Base-by-base conservation (phyloP, 2,113 vertebrate species). In the Pogonocichla stellata region DNA sequence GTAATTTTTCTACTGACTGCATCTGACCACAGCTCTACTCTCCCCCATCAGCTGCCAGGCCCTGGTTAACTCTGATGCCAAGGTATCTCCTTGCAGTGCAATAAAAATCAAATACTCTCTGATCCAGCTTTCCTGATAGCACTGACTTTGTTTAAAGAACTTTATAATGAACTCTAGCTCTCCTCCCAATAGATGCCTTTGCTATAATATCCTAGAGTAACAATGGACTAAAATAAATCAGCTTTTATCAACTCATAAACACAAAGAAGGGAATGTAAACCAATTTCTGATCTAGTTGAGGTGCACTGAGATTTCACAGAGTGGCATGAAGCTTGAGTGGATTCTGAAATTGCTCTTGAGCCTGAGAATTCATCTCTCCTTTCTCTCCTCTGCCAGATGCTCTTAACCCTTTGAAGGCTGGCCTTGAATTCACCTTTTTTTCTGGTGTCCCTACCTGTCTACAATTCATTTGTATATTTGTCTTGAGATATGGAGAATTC, bases 281-380 rank as follows among this genome's bases (percentile, higher is more conserved):
- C 96, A 96, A 97, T 97, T 97, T 95, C 93, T 93, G 96, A 94
- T 92, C 90, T 80, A 71, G 92, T 51, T 40, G 94, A 96, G 95
- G 94, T 67, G 95, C 89, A 58, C 87, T 94, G 95, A 95, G 95
- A 89, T 90, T 95, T 96, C 88, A 82, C 62, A 83, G 83, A 94
- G 81, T 95, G 96, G 79, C 96, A 97, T 26, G 73, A 97, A 96
- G 93, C 96, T 93, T 96, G 95, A 97, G 91, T 92, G 90, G 92
- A 71, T 81, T 96, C 72, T 83, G 91, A 97, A 97, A 97, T 97
- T 97, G 96, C 96, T 97, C 93, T 92, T 65, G 72, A 95, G 94
- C 83, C 80, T 69, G 51, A 47, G 78, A 97, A 97, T 93, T 83
- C 83, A 24, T 86, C 83, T 95, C 71, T 90, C 91, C 64, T 91